Evolutionary conservation across 92 coral and sea anemone genomes (phyloP).

Genomic region (Siderastrea radians): DNA sequence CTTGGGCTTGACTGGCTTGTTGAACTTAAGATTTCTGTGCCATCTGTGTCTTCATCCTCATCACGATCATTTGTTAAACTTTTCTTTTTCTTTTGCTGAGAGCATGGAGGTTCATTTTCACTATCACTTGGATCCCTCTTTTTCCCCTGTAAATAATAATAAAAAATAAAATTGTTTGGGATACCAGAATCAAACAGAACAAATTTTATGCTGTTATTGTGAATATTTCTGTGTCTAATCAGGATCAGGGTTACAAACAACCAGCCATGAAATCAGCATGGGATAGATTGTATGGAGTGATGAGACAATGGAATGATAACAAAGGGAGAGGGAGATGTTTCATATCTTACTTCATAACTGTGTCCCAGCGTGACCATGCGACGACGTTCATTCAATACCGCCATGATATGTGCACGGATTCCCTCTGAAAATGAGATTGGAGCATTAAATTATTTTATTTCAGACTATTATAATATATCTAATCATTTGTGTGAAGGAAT

Average conservation of each 20-base stretch:
- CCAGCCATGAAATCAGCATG: neutral
- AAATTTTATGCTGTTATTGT: neutral
- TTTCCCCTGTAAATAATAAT: neutral
- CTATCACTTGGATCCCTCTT: constrained; percentile 13
- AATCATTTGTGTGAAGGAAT: too few species aligned
- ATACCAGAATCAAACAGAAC: neutral
- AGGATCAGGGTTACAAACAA: neutral
- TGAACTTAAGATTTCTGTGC: constrained; percentile 5
- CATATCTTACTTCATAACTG: constrained; percentile 39
- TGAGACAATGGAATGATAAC: too few species aligned
- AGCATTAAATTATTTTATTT: neutral
- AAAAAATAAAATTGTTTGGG: neutral
- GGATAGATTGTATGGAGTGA: neutral
- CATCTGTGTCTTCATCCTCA: constrained; percentile 11
- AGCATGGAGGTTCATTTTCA: neutral
- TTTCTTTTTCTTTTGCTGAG: constrained; percentile 11
- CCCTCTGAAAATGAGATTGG: constrained; percentile 1
- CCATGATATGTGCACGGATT: constrained; percentile 45
- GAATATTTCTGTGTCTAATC: neutral
- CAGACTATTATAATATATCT: too few species aligned
- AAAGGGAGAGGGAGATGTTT: neutral
- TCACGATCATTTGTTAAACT: neutral
- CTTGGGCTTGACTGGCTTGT: constrained; percentile 20
- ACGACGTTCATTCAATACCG: constrained; percentile 31
- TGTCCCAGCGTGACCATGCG: constrained; percentile 42